A percentile compares a stretch with the other conserved stretches of the same genome.
These are phyloP conservation scores for Mesocricetus auratus DNA, from an alignment of 2,113 vertebrate species.

Conservation along the genomic window DNA sequence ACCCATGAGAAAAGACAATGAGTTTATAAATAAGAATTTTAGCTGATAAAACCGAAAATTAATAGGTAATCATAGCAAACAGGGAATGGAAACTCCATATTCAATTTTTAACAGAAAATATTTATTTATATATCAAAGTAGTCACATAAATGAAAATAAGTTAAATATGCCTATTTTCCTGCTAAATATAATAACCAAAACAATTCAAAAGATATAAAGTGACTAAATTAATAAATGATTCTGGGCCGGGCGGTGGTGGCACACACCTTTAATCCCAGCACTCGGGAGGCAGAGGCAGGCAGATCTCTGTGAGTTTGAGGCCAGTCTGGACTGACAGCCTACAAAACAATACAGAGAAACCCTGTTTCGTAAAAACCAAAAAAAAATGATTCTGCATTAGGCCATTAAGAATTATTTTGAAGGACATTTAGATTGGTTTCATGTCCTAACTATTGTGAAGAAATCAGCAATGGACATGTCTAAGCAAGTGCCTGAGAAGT, in stretches of 20 bases:
- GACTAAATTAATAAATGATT: not conserved
- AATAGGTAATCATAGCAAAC: not conserved
- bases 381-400: constrained; percentile 7
- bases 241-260: too few relatives aligned
- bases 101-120: not conserved
- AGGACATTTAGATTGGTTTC: not conserved
- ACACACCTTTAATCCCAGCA: too few relatives aligned
- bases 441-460: not conserved
- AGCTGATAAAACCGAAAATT: constrained; percentile 20
- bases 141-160: not conserved
- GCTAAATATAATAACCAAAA: constrained; percentile 5
- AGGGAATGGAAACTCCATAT: not conserved
- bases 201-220: not conserved
- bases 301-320: too few relatives aligned
- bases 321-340: too few relatives aligned
- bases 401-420: not conserved
- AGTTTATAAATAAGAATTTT: constrained; percentile 48
- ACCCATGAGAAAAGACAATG: not conserved
- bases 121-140: not conserved
- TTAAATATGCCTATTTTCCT: not conserved
- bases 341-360: too few relatives aligned
- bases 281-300: too few relatives aligned
- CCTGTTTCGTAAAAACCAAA: too few relatives aligned
- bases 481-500: not conserved
- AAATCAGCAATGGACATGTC: not conserved